These are phyloP conservation scores for Trichonephila clavata DNA, from an alignment of 1,140 invertebrate species.

Conservation along the genomic window DNA sequence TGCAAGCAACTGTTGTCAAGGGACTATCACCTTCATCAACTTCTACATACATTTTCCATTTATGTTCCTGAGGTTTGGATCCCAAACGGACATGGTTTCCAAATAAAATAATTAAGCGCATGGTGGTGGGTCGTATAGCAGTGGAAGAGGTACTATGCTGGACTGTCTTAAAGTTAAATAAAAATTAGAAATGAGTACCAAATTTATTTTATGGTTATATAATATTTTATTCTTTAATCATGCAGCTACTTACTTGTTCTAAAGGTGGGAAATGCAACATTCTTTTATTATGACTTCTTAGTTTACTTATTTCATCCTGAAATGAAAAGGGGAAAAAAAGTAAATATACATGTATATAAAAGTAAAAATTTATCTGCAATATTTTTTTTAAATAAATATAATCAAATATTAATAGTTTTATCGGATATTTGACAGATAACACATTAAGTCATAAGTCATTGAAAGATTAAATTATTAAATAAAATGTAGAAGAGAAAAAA, in stretches of 20 bases:
- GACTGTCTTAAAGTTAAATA: constrained; percentile 59
- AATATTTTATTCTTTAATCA: background rate
- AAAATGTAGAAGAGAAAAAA: no score
- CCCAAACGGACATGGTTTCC: constrained; percentile 73
- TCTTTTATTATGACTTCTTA: constrained; percentile 78
- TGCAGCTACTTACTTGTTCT: constrained; percentile 47
- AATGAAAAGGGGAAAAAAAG: background rate
- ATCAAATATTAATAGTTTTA: no score
- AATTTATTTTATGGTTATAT: no score
- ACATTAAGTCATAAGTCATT: no score
- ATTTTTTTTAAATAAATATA: no score
- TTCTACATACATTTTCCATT: constrained; percentile 82
- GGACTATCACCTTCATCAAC: constrained; percentile 80
- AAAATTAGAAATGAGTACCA: background rate
- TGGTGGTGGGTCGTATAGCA: constrained; percentile 54
- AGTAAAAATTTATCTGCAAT: no score
- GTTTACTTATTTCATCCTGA: constrained; percentile 78
- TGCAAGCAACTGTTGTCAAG: constrained; percentile 77
- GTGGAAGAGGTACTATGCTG: constrained; percentile 44
- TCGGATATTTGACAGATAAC: no score
- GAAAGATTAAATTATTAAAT: no score
- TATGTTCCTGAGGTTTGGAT: constrained; percentile 79
- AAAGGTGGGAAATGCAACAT: constrained; percentile 78
- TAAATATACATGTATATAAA: no score
- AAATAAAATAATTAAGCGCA: constrained; percentile 65